Evolutionary conservation across 2,888 invertebrate species (phyloP).

Genomic region (Nephrocerus scutellatus): DNA sequence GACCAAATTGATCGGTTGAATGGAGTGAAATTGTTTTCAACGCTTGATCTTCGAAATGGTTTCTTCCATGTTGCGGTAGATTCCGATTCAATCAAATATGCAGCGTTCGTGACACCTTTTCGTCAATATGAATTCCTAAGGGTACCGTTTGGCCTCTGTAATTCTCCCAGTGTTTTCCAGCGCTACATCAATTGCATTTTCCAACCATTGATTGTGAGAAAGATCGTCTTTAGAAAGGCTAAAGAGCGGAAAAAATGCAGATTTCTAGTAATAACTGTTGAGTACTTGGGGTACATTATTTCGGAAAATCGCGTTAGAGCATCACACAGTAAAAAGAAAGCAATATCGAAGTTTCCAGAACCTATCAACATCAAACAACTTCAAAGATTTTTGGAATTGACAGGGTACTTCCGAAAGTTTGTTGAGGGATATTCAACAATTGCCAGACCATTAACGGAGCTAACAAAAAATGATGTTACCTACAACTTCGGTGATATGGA

Average conservation of each 20-base stretch:
- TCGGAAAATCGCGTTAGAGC: slow-evolving; percentile 19
- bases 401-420: slow-evolving; percentile 6
- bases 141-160: slow-evolving; percentile 40
- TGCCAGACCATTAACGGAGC: background rate
- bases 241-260: too few relatives aligned
- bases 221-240: slow-evolving; percentile 18
- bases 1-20: slow-evolving; percentile 31
- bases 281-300: too few relatives aligned
- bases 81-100: slow-evolving; percentile 25
- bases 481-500: background rate
- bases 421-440: background rate
- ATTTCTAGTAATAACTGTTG: too few relatives aligned
- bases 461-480: background rate
- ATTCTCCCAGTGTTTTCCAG: slow-evolving; percentile 32
- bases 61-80: slow-evolving; percentile 37
- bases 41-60: slow-evolving; percentile 32
- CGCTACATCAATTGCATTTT: slow-evolving; percentile 25
- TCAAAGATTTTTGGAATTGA: slow-evolving; percentile 28
- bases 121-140: slow-evolving; percentile 31
- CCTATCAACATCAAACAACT: slow-evolving; percentile 24
- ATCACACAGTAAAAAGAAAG: slow-evolving; percentile 21
- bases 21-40: slow-evolving; percentile 29
- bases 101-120: slow-evolving; percentile 34
- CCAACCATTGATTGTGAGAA: slow-evolving; percentile 12
- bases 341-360: slow-evolving; percentile 22